Conservation (phyloP, 2,888 invertebrate genomes). For the Cephus rjabovi region DNA sequence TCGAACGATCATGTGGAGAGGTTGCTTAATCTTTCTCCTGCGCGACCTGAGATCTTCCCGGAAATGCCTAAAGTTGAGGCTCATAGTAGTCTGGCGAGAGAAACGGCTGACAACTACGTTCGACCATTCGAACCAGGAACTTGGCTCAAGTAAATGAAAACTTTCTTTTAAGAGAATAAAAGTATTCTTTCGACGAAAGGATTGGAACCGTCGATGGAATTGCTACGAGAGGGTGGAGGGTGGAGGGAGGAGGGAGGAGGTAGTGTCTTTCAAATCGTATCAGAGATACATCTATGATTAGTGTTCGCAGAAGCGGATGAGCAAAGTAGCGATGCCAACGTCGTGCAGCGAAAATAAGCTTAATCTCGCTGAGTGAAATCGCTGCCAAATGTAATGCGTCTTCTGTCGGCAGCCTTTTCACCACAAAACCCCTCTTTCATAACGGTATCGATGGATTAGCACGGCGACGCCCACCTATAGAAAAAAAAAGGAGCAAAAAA, state of each 20-base stretch:
- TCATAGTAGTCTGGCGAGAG: neutral
- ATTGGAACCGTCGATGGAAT: neutral
- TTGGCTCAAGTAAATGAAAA: slow-evolving; percentile 57
- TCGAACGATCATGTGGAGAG: too few species aligned
- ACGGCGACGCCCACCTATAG: slow-evolving; percentile 29
- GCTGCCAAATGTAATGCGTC: slow-evolving; percentile 64
- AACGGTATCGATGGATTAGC: slow-evolving; percentile 55
- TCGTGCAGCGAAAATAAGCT: slow-evolving; percentile 61
- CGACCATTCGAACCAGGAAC: slow-evolving; percentile 49
- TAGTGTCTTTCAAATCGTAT: slow-evolving; percentile 29
- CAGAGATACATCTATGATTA: slow-evolving; percentile 41
- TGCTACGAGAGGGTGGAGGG: neutral
- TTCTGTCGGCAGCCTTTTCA: slow-evolving; percentile 37
- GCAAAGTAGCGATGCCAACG: slow-evolving; percentile 4
- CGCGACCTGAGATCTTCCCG: neutral
- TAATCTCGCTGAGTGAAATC: slow-evolving; percentile 64
- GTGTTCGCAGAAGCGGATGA: slow-evolving; percentile 23
- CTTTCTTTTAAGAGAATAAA: slow-evolving; percentile 31
- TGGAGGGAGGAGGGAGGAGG: neutral
- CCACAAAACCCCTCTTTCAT: slow-evolving; percentile 16
- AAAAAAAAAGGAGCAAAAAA: slow-evolving; percentile 24
- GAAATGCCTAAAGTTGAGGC: slow-evolving; percentile 27
- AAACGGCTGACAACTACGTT: slow-evolving; percentile 1
- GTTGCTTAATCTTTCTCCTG: too few species aligned
- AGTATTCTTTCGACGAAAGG: neutral